These are phyloP conservation scores for Blomia tropicalis DNA, from an alignment of 2,888 invertebrate genomes.

Conservation along the genomic window DNA sequence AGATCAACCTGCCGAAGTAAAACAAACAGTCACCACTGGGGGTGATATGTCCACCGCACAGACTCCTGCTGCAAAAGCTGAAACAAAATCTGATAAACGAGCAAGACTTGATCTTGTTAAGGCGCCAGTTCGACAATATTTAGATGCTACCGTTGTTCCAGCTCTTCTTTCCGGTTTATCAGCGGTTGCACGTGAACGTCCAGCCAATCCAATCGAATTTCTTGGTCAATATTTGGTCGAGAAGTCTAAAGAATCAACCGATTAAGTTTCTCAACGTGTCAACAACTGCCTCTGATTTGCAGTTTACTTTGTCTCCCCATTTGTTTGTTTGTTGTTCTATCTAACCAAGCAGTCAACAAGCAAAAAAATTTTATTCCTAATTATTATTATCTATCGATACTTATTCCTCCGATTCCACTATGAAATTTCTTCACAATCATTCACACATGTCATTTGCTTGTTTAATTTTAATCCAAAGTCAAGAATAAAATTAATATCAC, in stretches of 20 bases:
- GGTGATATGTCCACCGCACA: background rate
- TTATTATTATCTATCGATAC: no score
- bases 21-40: background rate
- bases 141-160: slow-evolving; percentile 28
- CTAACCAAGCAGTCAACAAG: no score
- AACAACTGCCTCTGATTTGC: no score
- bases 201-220: slow-evolving; percentile 25
- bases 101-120: slow-evolving; percentile 17
- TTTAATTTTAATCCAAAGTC: no score
- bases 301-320: no score
- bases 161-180: slow-evolving; percentile 25
- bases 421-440: no score
- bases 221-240: slow-evolving; percentile 25
- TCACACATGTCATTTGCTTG: no score
- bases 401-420: no score
- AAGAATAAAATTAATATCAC: no score
- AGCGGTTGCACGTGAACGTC: slow-evolving; percentile 25
- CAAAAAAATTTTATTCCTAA: no score
- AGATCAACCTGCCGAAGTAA: background rate
- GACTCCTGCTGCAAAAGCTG: background rate
- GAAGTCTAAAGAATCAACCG: slow-evolving; percentile 16
- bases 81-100: background rate
- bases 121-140: slow-evolving; percentile 26
- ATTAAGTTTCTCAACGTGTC: background rate
- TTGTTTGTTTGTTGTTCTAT: no score